Evolutionary conservation across 2,888 invertebrate genomes (phyloP).

Genomic region (Sarcophaga carnaria): DNA sequence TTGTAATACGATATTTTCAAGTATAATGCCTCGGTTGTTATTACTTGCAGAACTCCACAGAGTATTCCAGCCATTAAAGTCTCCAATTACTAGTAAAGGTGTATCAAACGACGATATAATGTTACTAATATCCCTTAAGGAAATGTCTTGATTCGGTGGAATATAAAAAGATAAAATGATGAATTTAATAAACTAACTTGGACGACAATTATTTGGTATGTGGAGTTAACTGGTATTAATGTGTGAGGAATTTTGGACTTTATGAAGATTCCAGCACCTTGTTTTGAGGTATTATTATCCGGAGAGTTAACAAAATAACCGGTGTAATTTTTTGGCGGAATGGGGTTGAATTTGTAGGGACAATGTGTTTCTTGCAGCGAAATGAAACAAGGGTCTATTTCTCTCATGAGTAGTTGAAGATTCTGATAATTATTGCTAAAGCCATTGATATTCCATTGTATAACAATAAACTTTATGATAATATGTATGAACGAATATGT

Average conservation of each 20-base stretch:
- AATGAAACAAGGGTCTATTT: too few species aligned
- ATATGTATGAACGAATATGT: too few species aligned
- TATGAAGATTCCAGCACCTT: too few species aligned
- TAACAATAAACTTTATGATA: too few species aligned
- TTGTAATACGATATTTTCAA: not conserved
- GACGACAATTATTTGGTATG: not conserved
- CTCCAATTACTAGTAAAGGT: not conserved
- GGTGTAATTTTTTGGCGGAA: not conserved
- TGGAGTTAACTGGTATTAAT: too few species aligned
- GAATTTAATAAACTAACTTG: not conserved
- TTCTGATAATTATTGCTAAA: not conserved
- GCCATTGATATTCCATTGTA: too few species aligned
- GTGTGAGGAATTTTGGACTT: too few species aligned
- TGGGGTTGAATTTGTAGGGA: not conserved
- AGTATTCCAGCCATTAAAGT: not conserved
- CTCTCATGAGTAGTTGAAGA: too few species aligned
- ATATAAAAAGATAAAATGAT: conserved; percentile 12
- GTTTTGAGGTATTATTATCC: too few species aligned
- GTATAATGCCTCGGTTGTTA: not conserved
- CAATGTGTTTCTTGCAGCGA: too few species aligned
- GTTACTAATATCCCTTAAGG: not conserved
- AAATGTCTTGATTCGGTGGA: not conserved
- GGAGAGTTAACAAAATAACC: too few species aligned
- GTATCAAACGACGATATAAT: not conserved
- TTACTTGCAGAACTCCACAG: not conserved